Evolutionary conservation across 1,140 invertebrate genomes (phyloP).

Genomic region (Mylabris phalerata): DNA sequence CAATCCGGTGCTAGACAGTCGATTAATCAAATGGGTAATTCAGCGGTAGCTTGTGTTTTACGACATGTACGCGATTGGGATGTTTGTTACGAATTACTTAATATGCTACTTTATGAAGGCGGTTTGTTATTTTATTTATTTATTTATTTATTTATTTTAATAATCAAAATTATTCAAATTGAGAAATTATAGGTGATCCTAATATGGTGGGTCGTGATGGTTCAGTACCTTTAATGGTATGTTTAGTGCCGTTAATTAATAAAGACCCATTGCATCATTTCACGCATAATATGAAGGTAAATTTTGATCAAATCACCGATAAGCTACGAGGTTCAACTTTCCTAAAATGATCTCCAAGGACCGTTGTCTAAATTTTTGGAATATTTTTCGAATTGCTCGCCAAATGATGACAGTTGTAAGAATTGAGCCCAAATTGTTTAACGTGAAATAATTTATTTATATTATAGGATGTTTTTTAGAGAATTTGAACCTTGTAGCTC

Average conservation of each 20-base stretch:
- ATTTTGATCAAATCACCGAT: neutral
- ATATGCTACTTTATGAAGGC: conserved; percentile 63
- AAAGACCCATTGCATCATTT: conserved; percentile 68
- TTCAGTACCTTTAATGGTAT: conserved; percentile 65
- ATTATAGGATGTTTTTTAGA: too few relatives aligned
- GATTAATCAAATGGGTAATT: conserved; percentile 65
- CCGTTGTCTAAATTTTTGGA: too few relatives aligned
- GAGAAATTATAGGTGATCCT: conserved; percentile 45
- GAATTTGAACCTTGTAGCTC: too few relatives aligned
- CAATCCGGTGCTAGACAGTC: conserved; percentile 59
- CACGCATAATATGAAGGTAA: conserved; percentile 66
- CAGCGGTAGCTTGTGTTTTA: conserved; percentile 62
- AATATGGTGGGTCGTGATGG: conserved; percentile 66
- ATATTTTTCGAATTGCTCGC: neutral
- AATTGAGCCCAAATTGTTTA: too few relatives aligned
- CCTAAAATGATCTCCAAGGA: too few relatives aligned
- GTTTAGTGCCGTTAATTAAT: conserved; percentile 65
- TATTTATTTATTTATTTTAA: neutral
- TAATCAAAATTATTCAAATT: neutral
- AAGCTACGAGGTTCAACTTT: too few relatives aligned
- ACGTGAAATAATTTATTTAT: too few relatives aligned
- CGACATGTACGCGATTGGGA: conserved; percentile 71
- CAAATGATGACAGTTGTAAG: too few relatives aligned
- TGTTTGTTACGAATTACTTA: conserved; percentile 63
- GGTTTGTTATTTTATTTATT: conserved; percentile 40